These are phyloP conservation scores for Lepidurus apus DNA, from an alignment of 1,140 invertebrate species.

Conservation along the genomic window DNA sequence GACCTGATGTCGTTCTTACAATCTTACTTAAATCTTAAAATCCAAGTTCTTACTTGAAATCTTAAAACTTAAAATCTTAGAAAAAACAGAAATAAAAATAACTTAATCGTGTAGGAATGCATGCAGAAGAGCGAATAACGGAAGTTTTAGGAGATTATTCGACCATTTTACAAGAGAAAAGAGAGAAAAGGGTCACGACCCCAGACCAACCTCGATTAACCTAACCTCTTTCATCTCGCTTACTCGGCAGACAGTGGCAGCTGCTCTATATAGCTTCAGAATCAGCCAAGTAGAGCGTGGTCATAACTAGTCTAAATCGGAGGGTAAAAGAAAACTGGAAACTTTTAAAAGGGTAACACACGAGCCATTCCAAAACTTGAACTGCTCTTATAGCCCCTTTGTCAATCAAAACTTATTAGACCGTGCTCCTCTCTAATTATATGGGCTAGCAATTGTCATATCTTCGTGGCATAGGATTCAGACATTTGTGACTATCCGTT, in stretches of 20 bases:
- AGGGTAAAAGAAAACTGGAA: neutral
- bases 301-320: neutral
- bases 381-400: neutral
- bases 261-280: neutral
- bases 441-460: neutral
- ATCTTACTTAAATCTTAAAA: too few relatives aligned
- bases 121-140: too few relatives aligned
- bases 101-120: too few relatives aligned
- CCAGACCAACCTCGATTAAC: neutral
- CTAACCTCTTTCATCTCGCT: neutral
- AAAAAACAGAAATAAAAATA: too few relatives aligned
- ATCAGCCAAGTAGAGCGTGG: neutral
- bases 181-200: neutral
- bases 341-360: neutral
- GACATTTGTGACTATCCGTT: too few relatives aligned
- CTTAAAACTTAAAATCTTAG: too few relatives aligned
- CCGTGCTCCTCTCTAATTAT: neutral
- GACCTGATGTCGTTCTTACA: neutral
- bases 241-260: neutral
- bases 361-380: slow-evolving; percentile 20
- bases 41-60: too few relatives aligned
- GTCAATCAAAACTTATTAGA: slow-evolving; percentile 11
- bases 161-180: too few relatives aligned
- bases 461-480: too few relatives aligned
- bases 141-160: too few relatives aligned